phyloP scores from a whole-genome alignment of 2,888 invertebrate species.

The Noctuana brunneofusca region DNA sequence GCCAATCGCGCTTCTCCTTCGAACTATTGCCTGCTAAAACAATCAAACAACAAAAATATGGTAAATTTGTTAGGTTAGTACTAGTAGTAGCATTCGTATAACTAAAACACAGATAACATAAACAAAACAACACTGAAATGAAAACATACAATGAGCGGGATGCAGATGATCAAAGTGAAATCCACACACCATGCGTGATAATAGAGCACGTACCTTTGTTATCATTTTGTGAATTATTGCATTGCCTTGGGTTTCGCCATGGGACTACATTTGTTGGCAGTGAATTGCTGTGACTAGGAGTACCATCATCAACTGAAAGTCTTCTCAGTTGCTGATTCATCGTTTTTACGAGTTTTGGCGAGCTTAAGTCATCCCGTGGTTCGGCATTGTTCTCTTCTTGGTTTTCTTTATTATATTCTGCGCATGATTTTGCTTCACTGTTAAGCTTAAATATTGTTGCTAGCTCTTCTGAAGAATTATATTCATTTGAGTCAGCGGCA shows the following conservation, averaged over 20 bases:
- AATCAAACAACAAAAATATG: slow-evolving; percentile 53
- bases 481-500: slow-evolving; percentile 80
- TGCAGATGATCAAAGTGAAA: slow-evolving; percentile 75
- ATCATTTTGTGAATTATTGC: slow-evolving; percentile 73
- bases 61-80: slow-evolving; percentile 38
- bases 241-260: slow-evolving; percentile 77
- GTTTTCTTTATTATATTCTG: slow-evolving; percentile 44
- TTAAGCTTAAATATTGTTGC: slow-evolving; percentile 84
- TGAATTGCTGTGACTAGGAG: slow-evolving; percentile 76
- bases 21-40: slow-evolving; percentile 73
- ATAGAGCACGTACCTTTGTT: slow-evolving; percentile 76
- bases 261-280: slow-evolving; percentile 75
- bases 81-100: slow-evolving; percentile 31
- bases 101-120: slow-evolving; percentile 33
- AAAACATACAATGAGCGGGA: slow-evolving; percentile 51
- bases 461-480: slow-evolving; percentile 85
- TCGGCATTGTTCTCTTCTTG: slow-evolving; percentile 43
- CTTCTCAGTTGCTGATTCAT: slow-evolving; percentile 75
- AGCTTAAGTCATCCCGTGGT: slow-evolving; percentile 68
- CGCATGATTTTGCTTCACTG: slow-evolving; percentile 47
- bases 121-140: slow-evolving; percentile 25
- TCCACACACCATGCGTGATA: slow-evolving; percentile 75
- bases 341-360: slow-evolving; percentile 74
- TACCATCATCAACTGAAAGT: slow-evolving; percentile 66
- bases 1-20: slow-evolving; percentile 81